phyloP scores from a whole-genome alignment of 2,113 vertebrate genomes.

The Centropristis striata region DNA sequence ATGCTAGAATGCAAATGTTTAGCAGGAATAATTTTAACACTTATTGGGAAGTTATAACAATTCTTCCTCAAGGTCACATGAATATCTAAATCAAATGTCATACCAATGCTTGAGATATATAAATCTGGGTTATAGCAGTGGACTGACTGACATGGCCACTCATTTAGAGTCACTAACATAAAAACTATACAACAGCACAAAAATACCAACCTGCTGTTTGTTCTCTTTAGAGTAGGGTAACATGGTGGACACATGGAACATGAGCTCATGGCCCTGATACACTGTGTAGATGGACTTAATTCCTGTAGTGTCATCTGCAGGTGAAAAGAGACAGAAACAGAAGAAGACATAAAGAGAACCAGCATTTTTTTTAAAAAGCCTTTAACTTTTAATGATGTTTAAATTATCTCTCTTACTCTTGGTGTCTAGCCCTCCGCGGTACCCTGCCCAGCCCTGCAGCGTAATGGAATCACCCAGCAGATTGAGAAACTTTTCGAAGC shows the following conservation, averaged over 20 bases:
- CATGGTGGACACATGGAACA: constrained; percentile 99
- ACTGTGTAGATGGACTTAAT: constrained; percentile 95
- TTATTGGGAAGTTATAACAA: too few relatives aligned
- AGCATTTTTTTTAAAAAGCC: not conserved
- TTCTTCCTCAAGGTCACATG: not conserved
- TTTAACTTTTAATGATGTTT: not conserved
- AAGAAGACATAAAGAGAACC: not conserved
- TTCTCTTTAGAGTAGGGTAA: constrained; percentile 98
- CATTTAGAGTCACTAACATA: not conserved
- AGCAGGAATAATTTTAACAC: too few relatives aligned
- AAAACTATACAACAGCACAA: not conserved
- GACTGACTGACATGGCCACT: too few relatives aligned
- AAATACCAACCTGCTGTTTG: constrained; percentile 92
- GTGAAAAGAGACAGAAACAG: constrained; percentile 24
- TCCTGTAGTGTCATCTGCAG: constrained; percentile 97
- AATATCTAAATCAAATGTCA: not conserved
- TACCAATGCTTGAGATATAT: not conserved
- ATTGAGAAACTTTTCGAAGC: constrained; percentile 93
- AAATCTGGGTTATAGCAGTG: not conserved
- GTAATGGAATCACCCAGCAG: constrained; percentile 93
- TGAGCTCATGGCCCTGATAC: constrained; percentile 98
- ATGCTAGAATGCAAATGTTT: too few relatives aligned
- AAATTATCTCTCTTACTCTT: constrained; percentile 90
- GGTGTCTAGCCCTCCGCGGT: constrained; percentile 97
- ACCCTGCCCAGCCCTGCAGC: constrained; percentile 97